Base-by-base conservation (phyloP, 1,140 invertebrate genomes). In the Musca vetustissima region DNA sequence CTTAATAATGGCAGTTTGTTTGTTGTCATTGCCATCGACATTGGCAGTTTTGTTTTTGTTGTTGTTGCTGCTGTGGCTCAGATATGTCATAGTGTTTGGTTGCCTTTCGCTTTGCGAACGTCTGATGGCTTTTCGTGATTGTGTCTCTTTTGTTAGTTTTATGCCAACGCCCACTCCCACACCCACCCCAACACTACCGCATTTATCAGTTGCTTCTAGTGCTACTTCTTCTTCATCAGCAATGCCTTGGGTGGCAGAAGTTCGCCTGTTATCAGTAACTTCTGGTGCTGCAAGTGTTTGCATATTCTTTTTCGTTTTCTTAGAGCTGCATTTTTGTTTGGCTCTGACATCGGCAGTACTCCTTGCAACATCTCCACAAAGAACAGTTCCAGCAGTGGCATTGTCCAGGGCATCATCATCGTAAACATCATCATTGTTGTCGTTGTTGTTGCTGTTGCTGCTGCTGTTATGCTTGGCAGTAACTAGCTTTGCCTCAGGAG, bases 91-190 rank as follows among this genome's bases (percentile, higher is more conserved):
- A 11, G 36, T 8, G 36, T 43, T 43, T 36, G 53, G 67, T 11
- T 79, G 77, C 72, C 79, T 73, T 75, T 81, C 79, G 67, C 79
- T 81, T 71, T 81, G 79, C 68, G 79, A 76, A 70, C 79, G 79
- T 79, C 79, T 80, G 77, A 81, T 78, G 78, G 79, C 76, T 76
- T 80, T 79, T 78, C 79, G 79, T 75, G 78, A 81, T 79, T 76
- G 78, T 79, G 76, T 77, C 76, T 73, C 72, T 75, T 66, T 50
- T 59, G 57, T 25, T 55, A 66, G 17, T 69, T 68, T 68, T 73
- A 65, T 69, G 71, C 74, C 36, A 55, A 61, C 9, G 53, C 43
- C 55, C n/a, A n/a, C n/a, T n/a, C n/a, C n/a, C n/a, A n/a, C n/a
- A n/a, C n/a, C n/a, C n/a, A n/a, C n/a, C n/a, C n/a, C n/a, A n/a